These are phyloP conservation scores for Furcifer pardalis DNA, from an alignment of 2,797 vertebrate species.

Conservation along the genomic window DNA sequence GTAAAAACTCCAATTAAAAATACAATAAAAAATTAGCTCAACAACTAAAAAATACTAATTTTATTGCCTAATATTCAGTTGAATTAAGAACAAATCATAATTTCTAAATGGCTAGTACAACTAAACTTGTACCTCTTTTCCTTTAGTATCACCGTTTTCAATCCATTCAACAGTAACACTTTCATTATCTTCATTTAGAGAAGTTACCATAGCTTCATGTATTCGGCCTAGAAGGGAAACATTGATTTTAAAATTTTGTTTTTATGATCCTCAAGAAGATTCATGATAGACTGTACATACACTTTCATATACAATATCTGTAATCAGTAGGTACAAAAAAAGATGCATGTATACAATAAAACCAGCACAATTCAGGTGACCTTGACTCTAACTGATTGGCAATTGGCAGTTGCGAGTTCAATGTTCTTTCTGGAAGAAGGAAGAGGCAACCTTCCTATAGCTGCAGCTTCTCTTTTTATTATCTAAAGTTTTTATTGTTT, in stretches of 20 bases:
- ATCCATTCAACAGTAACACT: slow-evolving; percentile 99
- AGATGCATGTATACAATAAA: not conserved
- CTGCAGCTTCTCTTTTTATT: not conserved
- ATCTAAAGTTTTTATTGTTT: too few relatives aligned
- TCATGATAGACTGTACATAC: not conserved
- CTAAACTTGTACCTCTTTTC: slow-evolving; percentile 88
- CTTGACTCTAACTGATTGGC: not conserved
- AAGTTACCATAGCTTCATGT: slow-evolving; percentile 99
- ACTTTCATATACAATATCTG: not conserved
- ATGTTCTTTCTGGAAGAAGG: not conserved
- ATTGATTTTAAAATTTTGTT: not conserved
- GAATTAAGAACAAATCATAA: not conserved
- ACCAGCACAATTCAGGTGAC: too few relatives aligned
- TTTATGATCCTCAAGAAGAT: not conserved
- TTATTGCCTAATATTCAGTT: not conserved
- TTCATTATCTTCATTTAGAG: slow-evolving; percentile 94
- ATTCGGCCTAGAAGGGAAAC: slow-evolving; percentile 86
- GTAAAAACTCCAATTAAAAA: too few relatives aligned
- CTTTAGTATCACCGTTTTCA: slow-evolving; percentile 98
- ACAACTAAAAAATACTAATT: too few relatives aligned
- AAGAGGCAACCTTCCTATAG: not conserved
- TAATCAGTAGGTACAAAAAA: not conserved
- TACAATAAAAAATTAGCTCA: too few relatives aligned
- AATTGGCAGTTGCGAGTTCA: not conserved
- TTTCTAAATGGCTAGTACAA: not conserved